A percentile compares a stretch with the other conserved stretches of the same genome.
Conservation (phyloP, 2,797 vertebrate species). For the Sebastiscus albofasciatus region DNA sequence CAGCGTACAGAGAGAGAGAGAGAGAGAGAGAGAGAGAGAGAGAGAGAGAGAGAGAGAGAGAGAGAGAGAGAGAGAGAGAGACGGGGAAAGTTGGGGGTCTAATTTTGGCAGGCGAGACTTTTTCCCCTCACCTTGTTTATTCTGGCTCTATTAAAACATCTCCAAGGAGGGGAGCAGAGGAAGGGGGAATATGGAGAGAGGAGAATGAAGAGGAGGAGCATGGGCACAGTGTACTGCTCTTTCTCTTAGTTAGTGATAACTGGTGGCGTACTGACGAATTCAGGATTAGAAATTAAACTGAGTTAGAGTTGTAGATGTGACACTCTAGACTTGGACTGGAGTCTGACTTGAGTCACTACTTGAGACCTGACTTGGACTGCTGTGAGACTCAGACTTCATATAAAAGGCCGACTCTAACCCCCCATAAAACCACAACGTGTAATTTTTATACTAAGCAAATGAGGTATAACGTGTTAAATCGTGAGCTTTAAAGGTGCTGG, state of each 20-base stretch:
- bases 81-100: constrained; percentile 71
- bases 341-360: not conserved
- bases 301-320: not conserved
- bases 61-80: constrained; percentile 10
- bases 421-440: not conserved
- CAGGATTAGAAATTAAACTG: not conserved
- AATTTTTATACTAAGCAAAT: not conserved
- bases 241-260: constrained; percentile 64
- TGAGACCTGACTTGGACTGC: not conserved
- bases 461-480: not conserved
- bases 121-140: constrained; percentile 84
- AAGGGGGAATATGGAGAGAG: constrained; percentile 50
- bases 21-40: not conserved
- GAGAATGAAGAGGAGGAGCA: constrained; percentile 40
- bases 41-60: constrained; percentile 23
- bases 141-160: constrained; percentile 85
- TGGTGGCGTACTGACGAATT: constrained; percentile 59
- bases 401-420: not conserved
- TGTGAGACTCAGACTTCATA: not conserved
- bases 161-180: constrained; percentile 59
- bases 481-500: not conserved
- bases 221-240: constrained; percentile 40
- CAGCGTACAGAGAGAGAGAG: constrained; percentile 16
- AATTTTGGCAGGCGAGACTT: constrained; percentile 76
- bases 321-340: not conserved